Conservation (phyloP, 1,140 invertebrate species). For the Oedothorax gibbosus region DNA sequence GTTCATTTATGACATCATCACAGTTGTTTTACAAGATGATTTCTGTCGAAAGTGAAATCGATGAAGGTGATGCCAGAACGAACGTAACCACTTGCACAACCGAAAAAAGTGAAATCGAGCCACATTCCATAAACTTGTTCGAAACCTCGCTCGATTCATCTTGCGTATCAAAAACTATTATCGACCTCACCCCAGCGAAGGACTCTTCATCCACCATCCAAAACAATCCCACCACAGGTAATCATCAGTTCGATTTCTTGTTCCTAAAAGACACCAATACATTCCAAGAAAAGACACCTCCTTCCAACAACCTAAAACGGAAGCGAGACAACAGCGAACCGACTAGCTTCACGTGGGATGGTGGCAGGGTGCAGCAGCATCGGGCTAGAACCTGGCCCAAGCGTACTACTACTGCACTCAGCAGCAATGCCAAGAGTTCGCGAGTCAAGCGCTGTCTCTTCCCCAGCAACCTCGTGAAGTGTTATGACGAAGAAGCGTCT, state of each 20-base stretch:
- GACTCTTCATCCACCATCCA: background rate
- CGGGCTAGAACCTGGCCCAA: constrained; percentile 36
- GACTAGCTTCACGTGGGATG: background rate
- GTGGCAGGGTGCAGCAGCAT: background rate
- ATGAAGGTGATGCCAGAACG: background rate
- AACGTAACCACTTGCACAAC: background rate
- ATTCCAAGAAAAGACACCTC: too few relatives aligned
- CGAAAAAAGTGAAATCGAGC: background rate
- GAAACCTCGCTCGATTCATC: background rate
- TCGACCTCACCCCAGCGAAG: background rate
- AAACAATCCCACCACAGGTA: background rate
- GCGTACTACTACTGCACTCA: background rate
- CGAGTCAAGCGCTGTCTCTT: background rate
- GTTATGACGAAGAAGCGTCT: constrained; percentile 61
- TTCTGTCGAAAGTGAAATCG: constrained; percentile 54
- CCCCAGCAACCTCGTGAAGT: background rate
- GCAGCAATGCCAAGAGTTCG: too few relatives aligned
- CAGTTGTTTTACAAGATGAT: constrained; percentile 58
- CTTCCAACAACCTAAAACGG: constrained; percentile 2
- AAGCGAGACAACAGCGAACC: constrained; percentile 18
- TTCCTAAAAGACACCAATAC: too few relatives aligned
- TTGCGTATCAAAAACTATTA: background rate
- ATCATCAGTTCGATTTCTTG: too few relatives aligned
- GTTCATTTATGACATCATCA: constrained; percentile 35
- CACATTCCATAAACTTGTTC: background rate